Base-by-base conservation (phyloP, 2,888 invertebrate species). In the Copidosoma aretas region DNA sequence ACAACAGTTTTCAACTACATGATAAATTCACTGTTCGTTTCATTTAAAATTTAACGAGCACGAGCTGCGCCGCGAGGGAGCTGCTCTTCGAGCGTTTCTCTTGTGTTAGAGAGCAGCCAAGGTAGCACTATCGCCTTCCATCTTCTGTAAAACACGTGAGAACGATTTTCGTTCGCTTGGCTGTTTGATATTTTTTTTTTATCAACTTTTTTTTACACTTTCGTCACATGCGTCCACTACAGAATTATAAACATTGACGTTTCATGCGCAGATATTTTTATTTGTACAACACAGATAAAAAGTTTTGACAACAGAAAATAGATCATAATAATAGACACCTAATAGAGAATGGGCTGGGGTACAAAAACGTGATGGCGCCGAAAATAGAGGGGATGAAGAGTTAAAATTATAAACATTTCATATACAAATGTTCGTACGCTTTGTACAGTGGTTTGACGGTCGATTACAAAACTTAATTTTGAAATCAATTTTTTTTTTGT, bases 91-190 rank as follows among this genome's bases (percentile, higher is more conserved):
- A 78, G 76, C 75, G 75, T 79, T 78, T 83, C 81, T 81, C 80
- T 82, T 79, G 80, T 81, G 82, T 83, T 82, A 83, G 79, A 81
- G 83, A 79, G 82, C 82, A 77, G 82, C 82, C 83, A 83, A 78
- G 78, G 81, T 82, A 80, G 82, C 78, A 73, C 77, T 82, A 80
- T 83, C 83, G 77, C 78, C 83, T 79, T 83, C 83, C 82, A 79
- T 79, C 77, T 79, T 83, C 83, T 83, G 83, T 77, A 80, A 82
- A 82, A 83, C 77, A 81, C 77, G 78, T 81, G 79, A 80, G 77
- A 81, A 68, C 43, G 43, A 46, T 57, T 68, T 65, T 70, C 59
- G 64, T 72, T 63, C 67, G 60, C 49, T 68, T 66, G 19, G 43
- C 52, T 54, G 57, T 64, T 67, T 46, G 3, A 8, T 46, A 8